Percentiles rank a stretch among this genome's conserved stretches.
These are phyloP conservation scores for Bombus turneri DNA, from an alignment of 1,140 invertebrate genomes.

Conservation along the genomic window DNA sequence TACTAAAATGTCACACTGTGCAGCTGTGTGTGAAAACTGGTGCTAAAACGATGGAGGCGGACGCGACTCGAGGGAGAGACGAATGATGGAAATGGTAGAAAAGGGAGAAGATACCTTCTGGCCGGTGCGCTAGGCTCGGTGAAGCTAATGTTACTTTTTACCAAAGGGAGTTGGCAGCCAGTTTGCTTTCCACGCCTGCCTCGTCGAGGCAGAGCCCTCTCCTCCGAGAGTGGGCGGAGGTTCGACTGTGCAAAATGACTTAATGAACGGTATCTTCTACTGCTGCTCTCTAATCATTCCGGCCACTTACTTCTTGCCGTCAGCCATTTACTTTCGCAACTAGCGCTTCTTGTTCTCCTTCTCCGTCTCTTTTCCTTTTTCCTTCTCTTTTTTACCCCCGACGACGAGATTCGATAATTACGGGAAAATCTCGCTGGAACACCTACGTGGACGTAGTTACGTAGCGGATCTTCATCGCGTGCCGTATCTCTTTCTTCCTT, in stretches of 20 bases:
- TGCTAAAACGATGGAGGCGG: neutral
- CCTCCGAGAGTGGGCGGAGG: conserved; percentile 59
- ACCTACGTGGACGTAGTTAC: conserved; percentile 45
- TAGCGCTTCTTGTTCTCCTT: conserved; percentile 55
- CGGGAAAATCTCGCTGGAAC: conserved; percentile 59
- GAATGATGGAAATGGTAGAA: conserved; percentile 5
- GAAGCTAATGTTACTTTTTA: conserved; percentile 63
- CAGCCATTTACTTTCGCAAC: conserved; percentile 70
- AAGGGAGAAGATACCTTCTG: neutral
- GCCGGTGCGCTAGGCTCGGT: neutral
- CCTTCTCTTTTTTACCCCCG: neutral
- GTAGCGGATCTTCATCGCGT: conserved; percentile 44
- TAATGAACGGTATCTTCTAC: conserved; percentile 71
- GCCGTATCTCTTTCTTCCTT: conserved; percentile 12
- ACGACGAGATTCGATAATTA: conserved; percentile 65
- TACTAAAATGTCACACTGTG: neutral
- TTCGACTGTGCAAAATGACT: conserved; percentile 69
- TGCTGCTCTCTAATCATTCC: conserved; percentile 69
- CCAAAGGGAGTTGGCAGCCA: conserved; percentile 58
- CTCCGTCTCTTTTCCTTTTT: conserved; percentile 16
- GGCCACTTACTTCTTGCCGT: conserved; percentile 67
- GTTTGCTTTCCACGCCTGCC: conserved; percentile 60
- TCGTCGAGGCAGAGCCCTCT: conserved; percentile 37
- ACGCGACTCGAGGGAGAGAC: neutral
- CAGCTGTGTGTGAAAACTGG: too few relatives aligned